Evolutionary conservation across 2,113 vertebrate species (phyloP).

Genomic region (Macquaria australasica): DNA sequence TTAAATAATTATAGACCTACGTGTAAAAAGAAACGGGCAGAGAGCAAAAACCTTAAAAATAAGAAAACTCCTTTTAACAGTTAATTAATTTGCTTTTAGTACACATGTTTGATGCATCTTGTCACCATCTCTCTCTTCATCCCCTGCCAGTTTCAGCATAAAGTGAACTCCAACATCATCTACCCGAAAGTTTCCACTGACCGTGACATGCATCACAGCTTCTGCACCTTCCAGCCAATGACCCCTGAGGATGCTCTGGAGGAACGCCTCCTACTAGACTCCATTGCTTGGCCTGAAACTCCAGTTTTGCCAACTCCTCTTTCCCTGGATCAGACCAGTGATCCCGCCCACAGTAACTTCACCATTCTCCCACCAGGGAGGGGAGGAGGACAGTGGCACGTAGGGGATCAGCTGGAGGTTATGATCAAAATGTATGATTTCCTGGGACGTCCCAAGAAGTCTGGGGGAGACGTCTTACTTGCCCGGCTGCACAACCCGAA

Average conservation of each 20-base stretch:
- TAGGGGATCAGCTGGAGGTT: constrained; percentile 89
- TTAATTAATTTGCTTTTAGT: neutral
- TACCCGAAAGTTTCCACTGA: rapidly evolving
- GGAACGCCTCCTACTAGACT: constrained; percentile 83
- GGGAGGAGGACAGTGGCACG: constrained; percentile 69
- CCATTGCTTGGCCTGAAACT: constrained; percentile 86
- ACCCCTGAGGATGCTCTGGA: constrained; percentile 84
- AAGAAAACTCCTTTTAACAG: no score
- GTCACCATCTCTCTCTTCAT: neutral
- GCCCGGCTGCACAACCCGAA: constrained; percentile 86
- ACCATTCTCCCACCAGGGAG: constrained; percentile 82
- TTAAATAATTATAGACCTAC: no score
- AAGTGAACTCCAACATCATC: neutral
- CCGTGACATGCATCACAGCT: neutral
- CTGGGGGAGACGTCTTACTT: constrained; percentile 91
- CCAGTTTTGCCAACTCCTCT: constrained; percentile 40
- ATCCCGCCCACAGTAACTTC: constrained; percentile 88
- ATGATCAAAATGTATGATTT: constrained; percentile 88
- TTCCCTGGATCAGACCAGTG: constrained; percentile 84
- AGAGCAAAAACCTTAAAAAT: no score
- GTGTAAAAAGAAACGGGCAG: no score
- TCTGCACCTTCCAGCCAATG: constrained; percentile 76
- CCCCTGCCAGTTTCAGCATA: neutral
- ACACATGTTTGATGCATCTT: neutral
- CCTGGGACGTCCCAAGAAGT: constrained; percentile 86